Conservation (phyloP, 2,113 vertebrate species). For the Thalassarche chlororhynchos region DNA sequence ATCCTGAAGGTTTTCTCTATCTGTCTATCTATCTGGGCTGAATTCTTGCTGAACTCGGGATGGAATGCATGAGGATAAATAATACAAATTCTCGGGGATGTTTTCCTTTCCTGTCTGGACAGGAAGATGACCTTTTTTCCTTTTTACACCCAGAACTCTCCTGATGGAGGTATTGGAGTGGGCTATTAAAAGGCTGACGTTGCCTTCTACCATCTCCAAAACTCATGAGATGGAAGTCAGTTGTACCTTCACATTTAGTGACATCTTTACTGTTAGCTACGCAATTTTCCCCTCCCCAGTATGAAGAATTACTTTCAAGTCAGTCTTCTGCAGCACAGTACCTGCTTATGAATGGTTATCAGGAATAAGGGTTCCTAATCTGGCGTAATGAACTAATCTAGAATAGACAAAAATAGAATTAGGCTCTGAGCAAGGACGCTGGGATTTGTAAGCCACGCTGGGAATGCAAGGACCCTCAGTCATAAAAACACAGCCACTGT, state of each 20-base stretch:
- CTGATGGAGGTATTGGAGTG: not conserved
- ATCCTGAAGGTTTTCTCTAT: not conserved
- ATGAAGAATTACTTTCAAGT: not conserved
- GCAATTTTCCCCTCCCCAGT: not conserved
- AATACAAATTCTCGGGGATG: not conserved
- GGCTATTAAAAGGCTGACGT: not conserved
- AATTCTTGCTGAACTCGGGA: not conserved
- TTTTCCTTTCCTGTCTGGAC: not conserved
- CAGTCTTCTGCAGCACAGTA: not conserved
- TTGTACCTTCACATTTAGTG: not conserved
- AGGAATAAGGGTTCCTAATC: not conserved
- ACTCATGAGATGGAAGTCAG: not conserved
- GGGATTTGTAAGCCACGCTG: not conserved
- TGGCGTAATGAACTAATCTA: not conserved
- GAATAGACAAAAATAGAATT: not conserved
- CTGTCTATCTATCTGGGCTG: not conserved
- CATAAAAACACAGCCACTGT: not conserved
- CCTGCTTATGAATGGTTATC: not conserved
- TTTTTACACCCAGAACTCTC: not conserved
- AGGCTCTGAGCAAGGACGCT: not conserved
- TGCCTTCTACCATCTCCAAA: not conserved
- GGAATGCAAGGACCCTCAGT: not conserved
- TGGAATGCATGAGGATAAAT: not conserved
- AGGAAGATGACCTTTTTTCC: not conserved
- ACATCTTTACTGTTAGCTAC: not conserved